Evolutionary conservation across 2,888 invertebrate species (phyloP), one percentile per base, ranked within the genome.

Genomic region (Aspidapion aeneum): DNA sequence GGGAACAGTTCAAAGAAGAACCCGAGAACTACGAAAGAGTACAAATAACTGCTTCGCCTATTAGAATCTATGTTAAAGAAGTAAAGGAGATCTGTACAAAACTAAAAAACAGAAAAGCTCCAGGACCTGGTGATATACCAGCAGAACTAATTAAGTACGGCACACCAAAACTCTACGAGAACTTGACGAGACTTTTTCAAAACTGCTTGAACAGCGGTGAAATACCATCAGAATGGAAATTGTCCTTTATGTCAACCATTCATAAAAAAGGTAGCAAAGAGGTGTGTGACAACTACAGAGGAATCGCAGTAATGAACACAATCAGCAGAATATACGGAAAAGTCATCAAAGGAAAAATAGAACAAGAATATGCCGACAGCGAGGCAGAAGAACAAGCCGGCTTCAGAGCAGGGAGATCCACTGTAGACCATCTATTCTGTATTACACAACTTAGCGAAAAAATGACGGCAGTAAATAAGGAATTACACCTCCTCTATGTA

Each of bases 91-190:
- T 57, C 48, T 57, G 57, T 20, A 56, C 7, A 56, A 57, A 17
- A 17, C 20, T 35, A 57, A 35, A 57, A 57, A 35, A 22, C 57
- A 57, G 48, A 35, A 57, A 57, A 18, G 57, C 57, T 5, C 57
- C 21, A 22, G 22, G 18, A 22, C 16, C 21, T 17, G 60, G 60
- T 18, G 49, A 57, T 21, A 60, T 63, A 19, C 63, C 63, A 20
- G 21, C 63, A 60, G 63, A 63, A 55, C 21, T 63, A 57, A 7
- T 63, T 50, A 60, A 63, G 35, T 35, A 35, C 35, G 35, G 35
- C 35, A 35, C 35, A 35, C 35, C 35, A 35, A 35, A 35, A 35
- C 35, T 35, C 3, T 35, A 35, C 12, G 35, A 35, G 5, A 35
- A 35, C 35, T 35, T 35, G 12, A 35, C 35, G 35, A 35, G 35